Conservation (phyloP, 1,140 invertebrate genomes). For the Apis laboriosa region DNA sequence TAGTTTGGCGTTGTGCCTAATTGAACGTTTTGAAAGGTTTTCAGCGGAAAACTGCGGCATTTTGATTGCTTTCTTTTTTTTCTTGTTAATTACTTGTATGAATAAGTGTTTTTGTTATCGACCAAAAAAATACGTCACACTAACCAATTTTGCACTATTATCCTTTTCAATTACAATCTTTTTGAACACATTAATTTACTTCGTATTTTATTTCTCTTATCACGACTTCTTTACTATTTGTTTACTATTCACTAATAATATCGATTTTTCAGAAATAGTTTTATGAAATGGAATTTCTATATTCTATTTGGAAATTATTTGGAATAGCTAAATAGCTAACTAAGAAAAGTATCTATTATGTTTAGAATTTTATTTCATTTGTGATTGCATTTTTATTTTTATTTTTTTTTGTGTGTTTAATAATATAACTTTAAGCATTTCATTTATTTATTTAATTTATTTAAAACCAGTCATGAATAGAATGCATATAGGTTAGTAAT, state of each 20-base stretch:
- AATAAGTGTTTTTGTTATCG: slow-evolving; percentile 50
- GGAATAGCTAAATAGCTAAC: not conserved
- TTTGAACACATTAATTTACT: slow-evolving; percentile 18
- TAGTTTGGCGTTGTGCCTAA: slow-evolving; percentile 64
- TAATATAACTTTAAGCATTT: not conserved
- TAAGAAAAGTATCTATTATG: not conserved
- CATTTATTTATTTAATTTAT: not conserved
- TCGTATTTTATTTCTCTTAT: not conserved
- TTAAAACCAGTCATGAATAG: not conserved
- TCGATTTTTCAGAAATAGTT: slow-evolving; percentile 5
- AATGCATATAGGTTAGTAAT: not conserved
- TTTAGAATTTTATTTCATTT: too few species aligned
- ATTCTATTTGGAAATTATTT: not conserved
- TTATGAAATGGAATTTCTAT: not conserved
- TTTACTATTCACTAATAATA: not conserved
- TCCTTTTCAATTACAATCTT: slow-evolving; percentile 25
- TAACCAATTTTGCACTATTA: not conserved
- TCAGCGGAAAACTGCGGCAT: slow-evolving; percentile 47
- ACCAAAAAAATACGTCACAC: slow-evolving; percentile 26
- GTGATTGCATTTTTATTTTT: not conserved
- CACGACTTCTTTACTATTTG: too few species aligned
- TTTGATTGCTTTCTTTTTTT: slow-evolving; percentile 31
- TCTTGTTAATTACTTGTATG: slow-evolving; percentile 55
- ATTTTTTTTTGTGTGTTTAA: too few species aligned
- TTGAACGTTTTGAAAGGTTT: slow-evolving; percentile 64